Base-by-base conservation (phyloP, 1,140 invertebrate genomes). In the Ridgeia piscesae region DNA sequence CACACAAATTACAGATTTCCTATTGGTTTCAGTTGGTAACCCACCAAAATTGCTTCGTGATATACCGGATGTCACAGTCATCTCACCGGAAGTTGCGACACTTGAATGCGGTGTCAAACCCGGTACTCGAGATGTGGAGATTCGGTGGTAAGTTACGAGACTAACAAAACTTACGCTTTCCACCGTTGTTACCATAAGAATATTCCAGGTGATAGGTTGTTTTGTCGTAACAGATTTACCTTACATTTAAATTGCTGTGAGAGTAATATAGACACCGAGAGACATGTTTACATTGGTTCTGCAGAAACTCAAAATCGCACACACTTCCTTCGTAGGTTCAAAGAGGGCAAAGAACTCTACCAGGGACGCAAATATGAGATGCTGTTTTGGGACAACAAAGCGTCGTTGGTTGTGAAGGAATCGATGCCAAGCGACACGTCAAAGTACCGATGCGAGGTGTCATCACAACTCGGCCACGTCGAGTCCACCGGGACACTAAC, bases 321-420 rank as follows among this genome's bases (percentile, higher is more conserved):
- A 14, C 35, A 27, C 33, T 90, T 90, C 21, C 89, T 21, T 35
- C 33, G 31, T 34, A 93, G 92, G 92, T 93, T 35, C 91, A 93
- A 93, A 42, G 92, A 93, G 8, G 91, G 88, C 34, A 89, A 89
- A 50, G 95, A 95, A 93, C 93, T 96, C 6, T 94, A 94, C 92
- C 95, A 95, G 93, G 95, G 94, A 91, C 92, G 94, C 1, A 96
- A 96, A 92, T 95, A 95, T 93, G 94, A 95, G 92, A 96, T 95
- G 94, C 95, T 95, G 92, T 95, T 95, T 77, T 95, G 95, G 92
- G 94, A 95, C 92, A 94, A 95, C 58, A 94, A 95, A 88, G 95
- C 95, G 8, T 93, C 95, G 33, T 93, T 96, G 50, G 94, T 95
- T 33, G 94, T 96, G 34, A 94, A 95, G 91, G 94, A 96, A 58